These are phyloP conservation scores for Ispidina lecontei DNA, from an alignment of 2,797 vertebrate species.

Conservation along the genomic window DNA sequence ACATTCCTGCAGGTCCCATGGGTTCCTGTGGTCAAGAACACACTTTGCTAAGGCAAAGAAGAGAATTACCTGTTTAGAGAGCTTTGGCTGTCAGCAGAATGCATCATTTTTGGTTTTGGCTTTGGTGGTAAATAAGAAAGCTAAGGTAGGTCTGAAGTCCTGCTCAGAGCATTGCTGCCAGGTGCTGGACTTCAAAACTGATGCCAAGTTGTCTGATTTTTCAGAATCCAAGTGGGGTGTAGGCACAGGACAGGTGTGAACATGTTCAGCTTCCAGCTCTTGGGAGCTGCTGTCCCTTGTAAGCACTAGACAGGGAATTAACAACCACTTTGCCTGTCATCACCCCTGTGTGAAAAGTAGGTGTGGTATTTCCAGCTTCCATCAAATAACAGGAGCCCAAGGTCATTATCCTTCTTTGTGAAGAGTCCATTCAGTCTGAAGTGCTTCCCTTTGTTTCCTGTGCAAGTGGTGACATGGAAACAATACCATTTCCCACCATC, in stretches of 20 bases:
- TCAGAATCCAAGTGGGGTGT: neutral
- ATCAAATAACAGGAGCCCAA: slow-evolving; percentile 18
- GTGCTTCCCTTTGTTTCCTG: slow-evolving; percentile 55
- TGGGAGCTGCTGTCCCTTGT: neutral
- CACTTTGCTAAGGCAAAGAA: neutral
- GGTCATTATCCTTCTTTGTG: neutral
- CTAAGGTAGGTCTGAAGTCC: neutral
- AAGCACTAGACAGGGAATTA: neutral
- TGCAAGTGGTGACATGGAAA: slow-evolving; percentile 58
- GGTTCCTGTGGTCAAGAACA: neutral
- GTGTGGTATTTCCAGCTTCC: slow-evolving; percentile 1
- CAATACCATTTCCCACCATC: slow-evolving; percentile 59
- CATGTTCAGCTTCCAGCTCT: neutral
- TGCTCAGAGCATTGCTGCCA: neutral
- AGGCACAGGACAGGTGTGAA: neutral
- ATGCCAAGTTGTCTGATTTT: neutral
- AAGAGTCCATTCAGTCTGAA: neutral
- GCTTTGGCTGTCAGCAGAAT: neutral
- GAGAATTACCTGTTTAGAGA: neutral
- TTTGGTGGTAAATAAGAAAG: neutral
- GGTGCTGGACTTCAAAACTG: neutral
- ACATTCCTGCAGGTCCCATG: neutral
- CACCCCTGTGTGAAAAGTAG: neutral
- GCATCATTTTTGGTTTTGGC: neutral
- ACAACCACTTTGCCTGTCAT: slow-evolving; percentile 32